Evolutionary conservation across 2,888 invertebrate species (phyloP).

Genomic region (Lycocerus yunnanus): DNA sequence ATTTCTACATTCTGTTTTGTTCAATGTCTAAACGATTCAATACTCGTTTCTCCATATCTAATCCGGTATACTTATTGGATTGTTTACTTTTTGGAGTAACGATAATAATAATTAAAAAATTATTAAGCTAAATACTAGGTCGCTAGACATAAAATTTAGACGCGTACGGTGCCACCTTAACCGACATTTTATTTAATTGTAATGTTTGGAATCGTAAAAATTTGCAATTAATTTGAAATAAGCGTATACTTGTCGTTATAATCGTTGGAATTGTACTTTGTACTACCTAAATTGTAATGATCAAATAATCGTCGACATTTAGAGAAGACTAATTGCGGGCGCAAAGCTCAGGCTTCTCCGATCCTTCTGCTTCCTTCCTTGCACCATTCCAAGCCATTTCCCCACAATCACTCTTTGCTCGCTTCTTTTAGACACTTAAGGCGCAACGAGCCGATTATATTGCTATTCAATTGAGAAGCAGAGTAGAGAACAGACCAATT

Average conservation of each 20-base stretch:
- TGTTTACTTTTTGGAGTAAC: too few relatives aligned
- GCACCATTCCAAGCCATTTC: slow-evolving; percentile 53
- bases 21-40: too few relatives aligned
- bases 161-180: not conserved
- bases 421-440: slow-evolving; percentile 49
- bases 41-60: too few relatives aligned
- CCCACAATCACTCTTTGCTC: slow-evolving; percentile 52
- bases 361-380: slow-evolving; percentile 51
- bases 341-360: slow-evolving; percentile 39
- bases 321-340: slow-evolving; percentile 44
- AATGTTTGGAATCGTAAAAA: not conserved
- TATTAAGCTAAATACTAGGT: too few relatives aligned
- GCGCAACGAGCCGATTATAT: slow-evolving; percentile 49
- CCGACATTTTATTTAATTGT: not conserved
- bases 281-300: slow-evolving; percentile 25
- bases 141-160: too few relatives aligned
- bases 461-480: slow-evolving; percentile 29
- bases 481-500: slow-evolving; percentile 28
- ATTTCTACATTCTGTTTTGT: too few relatives aligned
- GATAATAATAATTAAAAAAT: too few relatives aligned
- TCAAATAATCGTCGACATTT: slow-evolving; percentile 42
- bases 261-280: slow-evolving; percentile 28
- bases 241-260: slow-evolving; percentile 10
- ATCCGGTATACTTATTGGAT: too few relatives aligned
- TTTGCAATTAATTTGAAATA: not conserved